Evolutionary conservation across 2,113 vertebrate species (phyloP).

Genomic region (Tamias sibiricus): DNA sequence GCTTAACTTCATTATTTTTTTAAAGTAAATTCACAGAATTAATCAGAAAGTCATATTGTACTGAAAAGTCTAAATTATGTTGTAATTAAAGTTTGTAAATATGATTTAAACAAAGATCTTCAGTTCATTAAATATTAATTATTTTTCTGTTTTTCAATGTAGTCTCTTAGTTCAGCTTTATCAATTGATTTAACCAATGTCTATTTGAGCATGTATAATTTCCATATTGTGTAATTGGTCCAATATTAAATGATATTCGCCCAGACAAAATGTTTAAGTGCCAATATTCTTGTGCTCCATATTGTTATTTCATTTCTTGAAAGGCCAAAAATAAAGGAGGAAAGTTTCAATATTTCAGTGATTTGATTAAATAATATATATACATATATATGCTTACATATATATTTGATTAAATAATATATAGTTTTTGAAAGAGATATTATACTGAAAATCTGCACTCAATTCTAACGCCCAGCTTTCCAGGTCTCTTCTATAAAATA

Average conservation of each 20-base stretch:
- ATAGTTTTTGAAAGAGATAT: background rate
- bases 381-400: too few species aligned
- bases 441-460: background rate
- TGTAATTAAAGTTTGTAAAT: conserved; percentile 34
- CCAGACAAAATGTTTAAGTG: background rate
- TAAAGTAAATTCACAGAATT: conserved; percentile 49
- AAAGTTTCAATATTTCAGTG: background rate
- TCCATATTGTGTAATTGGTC: conserved; percentile 30
- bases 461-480: background rate
- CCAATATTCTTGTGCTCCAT: background rate
- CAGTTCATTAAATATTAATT: background rate
- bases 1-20: background rate
- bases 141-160: conserved; percentile 55
- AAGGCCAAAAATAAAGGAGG: background rate
- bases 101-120: background rate
- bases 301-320: background rate
- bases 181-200: conserved; percentile 48
- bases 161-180: conserved; percentile 48
- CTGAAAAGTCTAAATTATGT: conserved; percentile 15
- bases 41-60: background rate
- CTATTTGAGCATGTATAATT: conserved; percentile 46
- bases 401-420: background rate
- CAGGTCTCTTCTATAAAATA: background rate
- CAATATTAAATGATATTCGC: conserved; percentile 24
- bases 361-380: background rate